phyloP scores from a whole-genome alignment of 2,797 vertebrate genomes.

The Florisuga fusca region DNA sequence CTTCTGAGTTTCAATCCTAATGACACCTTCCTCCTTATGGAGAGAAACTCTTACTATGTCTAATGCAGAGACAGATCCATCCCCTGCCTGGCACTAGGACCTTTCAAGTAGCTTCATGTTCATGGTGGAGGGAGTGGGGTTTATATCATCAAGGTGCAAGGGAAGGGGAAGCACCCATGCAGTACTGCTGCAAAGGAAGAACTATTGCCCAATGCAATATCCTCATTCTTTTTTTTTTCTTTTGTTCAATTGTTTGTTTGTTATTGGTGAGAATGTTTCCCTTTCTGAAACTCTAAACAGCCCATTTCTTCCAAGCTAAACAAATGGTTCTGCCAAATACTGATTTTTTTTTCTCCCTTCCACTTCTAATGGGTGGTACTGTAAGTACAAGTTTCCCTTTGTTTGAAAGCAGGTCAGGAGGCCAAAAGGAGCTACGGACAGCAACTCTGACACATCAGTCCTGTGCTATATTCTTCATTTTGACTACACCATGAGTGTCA shows the following conservation, averaged over 20 bases:
- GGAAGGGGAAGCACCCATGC: not conserved
- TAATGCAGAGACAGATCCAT: not conserved
- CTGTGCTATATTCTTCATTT: not conserved
- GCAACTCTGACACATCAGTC: not conserved
- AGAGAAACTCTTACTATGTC: not conserved
- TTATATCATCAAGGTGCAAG: not conserved
- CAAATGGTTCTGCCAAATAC: not conserved
- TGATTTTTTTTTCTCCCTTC: not conserved
- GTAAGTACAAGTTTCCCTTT: constrained; percentile 11
- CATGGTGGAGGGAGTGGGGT: not conserved
- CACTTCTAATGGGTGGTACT: not conserved
- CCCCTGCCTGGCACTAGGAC: not conserved
- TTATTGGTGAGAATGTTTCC: not conserved
- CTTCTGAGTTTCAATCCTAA: not conserved
- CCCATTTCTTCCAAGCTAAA: constrained; percentile 39
- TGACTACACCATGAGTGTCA: not conserved
- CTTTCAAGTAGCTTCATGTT: not conserved
- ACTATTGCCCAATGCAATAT: not conserved
- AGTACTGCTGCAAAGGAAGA: not conserved
- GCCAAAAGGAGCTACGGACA: not conserved
- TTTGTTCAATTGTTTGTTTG: no score
- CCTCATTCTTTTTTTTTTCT: not conserved
- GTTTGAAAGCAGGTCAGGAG: constrained; percentile 8
- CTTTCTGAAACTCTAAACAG: constrained; percentile 22
- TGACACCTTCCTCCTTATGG: not conserved